Percentiles rank a stretch among this genome's conserved stretches.
These are phyloP conservation scores for Tryphoninae sp. DNA, from an alignment of 2,888 invertebrate species.

Conservation along the genomic window DNA sequence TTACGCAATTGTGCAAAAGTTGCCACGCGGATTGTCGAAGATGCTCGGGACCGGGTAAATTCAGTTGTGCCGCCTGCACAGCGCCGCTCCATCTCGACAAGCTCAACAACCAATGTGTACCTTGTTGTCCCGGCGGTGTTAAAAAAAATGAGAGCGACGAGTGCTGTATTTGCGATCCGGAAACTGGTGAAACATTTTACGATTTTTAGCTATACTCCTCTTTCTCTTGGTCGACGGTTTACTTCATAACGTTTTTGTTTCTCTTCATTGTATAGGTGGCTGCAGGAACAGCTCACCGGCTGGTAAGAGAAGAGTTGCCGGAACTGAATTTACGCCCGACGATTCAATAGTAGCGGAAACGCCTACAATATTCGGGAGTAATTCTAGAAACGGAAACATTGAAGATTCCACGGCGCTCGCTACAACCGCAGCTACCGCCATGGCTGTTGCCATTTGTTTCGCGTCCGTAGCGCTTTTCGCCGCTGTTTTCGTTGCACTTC, in stretches of 20 bases:
- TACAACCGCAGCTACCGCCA: conserved; percentile 86
- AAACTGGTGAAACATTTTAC: conserved; percentile 83
- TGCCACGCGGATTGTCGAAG: conserved; percentile 87
- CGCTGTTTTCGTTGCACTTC: conserved; percentile 87
- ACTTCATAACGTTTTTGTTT: conserved; percentile 1
- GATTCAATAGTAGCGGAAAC: conserved; percentile 67
- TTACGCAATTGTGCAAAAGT: conserved; percentile 86
- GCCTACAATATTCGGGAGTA: conserved; percentile 67
- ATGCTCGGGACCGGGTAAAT: conserved; percentile 87
- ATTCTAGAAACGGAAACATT: conserved; percentile 40
- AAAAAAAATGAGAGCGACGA: conserved; percentile 81
- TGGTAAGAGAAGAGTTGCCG: conserved; percentile 88
- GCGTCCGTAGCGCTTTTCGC: conserved; percentile 88
- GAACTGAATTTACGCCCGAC: conserved; percentile 80
- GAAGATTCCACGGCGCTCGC: conserved; percentile 78
- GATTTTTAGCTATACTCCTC: neutral
- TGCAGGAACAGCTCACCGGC: conserved; percentile 89
- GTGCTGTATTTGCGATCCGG: conserved; percentile 88
- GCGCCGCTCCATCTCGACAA: conserved; percentile 87
- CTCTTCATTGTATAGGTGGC: conserved; percentile 83
- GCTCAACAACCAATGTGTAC: conserved; percentile 89
- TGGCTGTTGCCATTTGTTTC: conserved; percentile 87
- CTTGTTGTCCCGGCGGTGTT: conserved; percentile 86
- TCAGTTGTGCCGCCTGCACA: conserved; percentile 87
- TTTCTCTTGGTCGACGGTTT: neutral